Conservation (phyloP, 1,140 invertebrate genomes). For the Monomorium pharaonis region DNA sequence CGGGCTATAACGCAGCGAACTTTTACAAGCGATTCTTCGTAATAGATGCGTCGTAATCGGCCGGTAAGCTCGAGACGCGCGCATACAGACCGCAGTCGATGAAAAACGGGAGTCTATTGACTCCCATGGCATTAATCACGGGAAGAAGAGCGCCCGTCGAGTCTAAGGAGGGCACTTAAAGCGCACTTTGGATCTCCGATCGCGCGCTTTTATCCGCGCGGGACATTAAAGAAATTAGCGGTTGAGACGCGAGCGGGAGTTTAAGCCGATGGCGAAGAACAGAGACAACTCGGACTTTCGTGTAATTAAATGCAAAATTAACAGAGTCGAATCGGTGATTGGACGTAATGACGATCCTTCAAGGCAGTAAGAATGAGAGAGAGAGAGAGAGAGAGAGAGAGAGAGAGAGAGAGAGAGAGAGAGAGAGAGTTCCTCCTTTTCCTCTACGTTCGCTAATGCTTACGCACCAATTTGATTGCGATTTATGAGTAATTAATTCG, state of each 20-base stretch:
- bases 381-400: not conserved
- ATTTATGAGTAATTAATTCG: constrained; percentile 69
- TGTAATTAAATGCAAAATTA: constrained; percentile 68
- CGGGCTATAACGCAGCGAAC: not conserved
- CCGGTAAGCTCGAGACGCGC: not conserved
- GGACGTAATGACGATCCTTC: constrained; percentile 54
- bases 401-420: constrained; percentile 1
- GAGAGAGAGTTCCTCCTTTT: not conserved
- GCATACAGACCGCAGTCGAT: constrained; percentile 11
- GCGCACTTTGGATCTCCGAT: not conserved
- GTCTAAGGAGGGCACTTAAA: constrained; percentile 32
- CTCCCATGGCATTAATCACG: constrained; percentile 32
- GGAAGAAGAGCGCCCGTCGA: not conserved
- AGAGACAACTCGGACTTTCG: constrained; percentile 27
- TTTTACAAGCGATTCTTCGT: constrained; percentile 27
- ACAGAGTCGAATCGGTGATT: constrained; percentile 55
- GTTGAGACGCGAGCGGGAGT: not conserved
- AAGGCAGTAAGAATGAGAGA: not conserved
- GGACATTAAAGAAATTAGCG: constrained; percentile 15
- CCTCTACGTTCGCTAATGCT: not conserved
- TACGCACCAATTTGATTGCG: constrained; percentile 61
- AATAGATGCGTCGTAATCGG: constrained; percentile 40
- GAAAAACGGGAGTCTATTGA: constrained; percentile 50
- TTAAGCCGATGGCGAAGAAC: constrained; percentile 7
- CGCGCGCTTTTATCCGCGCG: constrained; percentile 25